Evolutionary conservation across 1,140 invertebrate genomes (phyloP).

Genomic region (Ceratitis capitata): DNA sequence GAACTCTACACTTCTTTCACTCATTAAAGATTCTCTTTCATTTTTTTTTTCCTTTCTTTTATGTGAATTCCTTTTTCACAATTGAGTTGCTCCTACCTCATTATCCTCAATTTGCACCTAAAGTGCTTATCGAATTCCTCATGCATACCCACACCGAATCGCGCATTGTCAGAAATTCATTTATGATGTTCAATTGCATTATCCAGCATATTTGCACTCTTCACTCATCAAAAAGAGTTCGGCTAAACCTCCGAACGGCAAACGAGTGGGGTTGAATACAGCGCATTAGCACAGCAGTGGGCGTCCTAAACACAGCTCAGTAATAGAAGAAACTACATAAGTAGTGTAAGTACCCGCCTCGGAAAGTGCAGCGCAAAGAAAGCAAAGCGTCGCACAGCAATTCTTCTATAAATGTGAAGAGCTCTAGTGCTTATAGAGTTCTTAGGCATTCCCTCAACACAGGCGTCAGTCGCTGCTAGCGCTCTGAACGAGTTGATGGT

Average conservation of each 20-base stretch:
- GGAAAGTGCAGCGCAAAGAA: neutral
- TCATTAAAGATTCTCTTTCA: neutral
- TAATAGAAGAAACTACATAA: neutral
- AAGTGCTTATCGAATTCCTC: neutral
- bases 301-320: slow-evolving; percentile 22
- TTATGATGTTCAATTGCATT: neutral
- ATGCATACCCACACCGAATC: neutral
- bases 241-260: neutral
- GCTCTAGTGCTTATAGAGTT: neutral
- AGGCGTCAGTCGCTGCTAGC: no score
- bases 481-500: neutral
- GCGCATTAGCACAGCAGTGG: neutral
- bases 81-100: neutral
- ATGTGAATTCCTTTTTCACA: neutral
- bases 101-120: neutral
- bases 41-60: neutral
- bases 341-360: neutral
- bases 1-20: neutral
- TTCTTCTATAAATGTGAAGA: no score
- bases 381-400: neutral
- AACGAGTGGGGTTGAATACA: neutral
- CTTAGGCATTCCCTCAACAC: neutral
- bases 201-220: neutral
- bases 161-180: neutral
- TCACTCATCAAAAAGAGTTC: no score